phyloP scores from a whole-genome alignment of 2,888 invertebrate genomes.

The Nematopogon swammerdamellus region DNA sequence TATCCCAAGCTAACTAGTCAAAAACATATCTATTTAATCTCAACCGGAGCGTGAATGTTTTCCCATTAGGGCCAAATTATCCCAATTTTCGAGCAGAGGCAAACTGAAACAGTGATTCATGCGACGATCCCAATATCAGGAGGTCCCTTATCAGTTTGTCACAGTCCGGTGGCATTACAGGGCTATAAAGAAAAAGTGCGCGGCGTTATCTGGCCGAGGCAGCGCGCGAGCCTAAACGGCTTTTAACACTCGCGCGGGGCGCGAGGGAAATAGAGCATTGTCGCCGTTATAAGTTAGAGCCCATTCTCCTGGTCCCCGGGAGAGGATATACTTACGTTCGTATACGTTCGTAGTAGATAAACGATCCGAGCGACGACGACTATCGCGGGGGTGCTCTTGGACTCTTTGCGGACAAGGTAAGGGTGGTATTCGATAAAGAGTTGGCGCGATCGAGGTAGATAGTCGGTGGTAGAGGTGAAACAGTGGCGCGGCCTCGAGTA shows the following conservation, averaged over 20 bases:
- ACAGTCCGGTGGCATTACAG: background rate
- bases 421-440: too few species aligned
- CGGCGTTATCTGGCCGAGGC: background rate
- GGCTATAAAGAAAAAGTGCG: background rate
- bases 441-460: too few species aligned
- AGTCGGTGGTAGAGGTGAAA: too few species aligned
- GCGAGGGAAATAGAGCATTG: background rate
- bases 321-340: too few species aligned
- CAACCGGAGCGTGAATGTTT: background rate
- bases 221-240: background rate
- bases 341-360: too few species aligned
- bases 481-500: too few species aligned
- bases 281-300: background rate
- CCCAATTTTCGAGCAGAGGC: background rate
- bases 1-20: too few species aligned
- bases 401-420: too few species aligned
- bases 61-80: background rate
- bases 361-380: too few species aligned
- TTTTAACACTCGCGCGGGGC: background rate
- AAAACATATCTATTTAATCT: too few species aligned
- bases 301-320: too few species aligned
- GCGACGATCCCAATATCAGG: background rate
- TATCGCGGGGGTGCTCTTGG: too few species aligned
- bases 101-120: background rate
- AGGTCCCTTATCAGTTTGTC: background rate